Base-by-base conservation (phyloP, 2,888 invertebrate genomes). In the Drosophila mimetica region DNA sequence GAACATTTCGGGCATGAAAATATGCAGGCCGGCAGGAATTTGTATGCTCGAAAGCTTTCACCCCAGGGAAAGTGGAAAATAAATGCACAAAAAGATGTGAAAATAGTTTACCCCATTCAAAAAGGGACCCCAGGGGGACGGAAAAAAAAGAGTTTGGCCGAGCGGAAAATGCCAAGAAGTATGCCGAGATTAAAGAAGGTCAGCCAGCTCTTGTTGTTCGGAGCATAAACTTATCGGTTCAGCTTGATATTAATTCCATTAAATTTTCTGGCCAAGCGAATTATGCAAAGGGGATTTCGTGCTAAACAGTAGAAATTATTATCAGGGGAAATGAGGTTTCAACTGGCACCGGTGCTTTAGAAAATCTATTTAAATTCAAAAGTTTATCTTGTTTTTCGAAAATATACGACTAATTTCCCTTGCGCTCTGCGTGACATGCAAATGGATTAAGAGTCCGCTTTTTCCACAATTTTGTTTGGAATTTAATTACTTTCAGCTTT, bases 1-100 rank as follows among this genome's bases (percentile, higher is more conserved):
- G 22, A 52, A 42, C 28, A 50, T 64, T 65, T 64, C 42, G 50
- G 34, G 32, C 52, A 64, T 44, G 52, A 52, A 65, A 65, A 36
- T 52, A 52, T 64, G 34, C 36, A 51, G 32, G 50, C 41, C 11
- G 2, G 5, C 41, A 22, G 51, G 63, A 64, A 65, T 65, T 64
- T 51, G 16, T n/a, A 32, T 6, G 50, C 28, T 41, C 13, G 11
- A 18, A 11, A 1, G 25, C 25, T 1, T 9, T 48, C 11, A 0
- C 8, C 53, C 48, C 4, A 34, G 11, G 32, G 32, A 47, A 39
- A 41, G 64, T 16, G 14, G 18, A 42, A 50, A 42, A 63, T 20
- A 64, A 42, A 30, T 50, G 50, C 32, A 13, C 20, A 42, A 22
- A 20, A 42, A 7, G 65, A 65, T 20, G 63, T 16, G 18, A 42